phyloP scores from a whole-genome alignment of 1,140 invertebrate species.

The Cydia amplana region DNA sequence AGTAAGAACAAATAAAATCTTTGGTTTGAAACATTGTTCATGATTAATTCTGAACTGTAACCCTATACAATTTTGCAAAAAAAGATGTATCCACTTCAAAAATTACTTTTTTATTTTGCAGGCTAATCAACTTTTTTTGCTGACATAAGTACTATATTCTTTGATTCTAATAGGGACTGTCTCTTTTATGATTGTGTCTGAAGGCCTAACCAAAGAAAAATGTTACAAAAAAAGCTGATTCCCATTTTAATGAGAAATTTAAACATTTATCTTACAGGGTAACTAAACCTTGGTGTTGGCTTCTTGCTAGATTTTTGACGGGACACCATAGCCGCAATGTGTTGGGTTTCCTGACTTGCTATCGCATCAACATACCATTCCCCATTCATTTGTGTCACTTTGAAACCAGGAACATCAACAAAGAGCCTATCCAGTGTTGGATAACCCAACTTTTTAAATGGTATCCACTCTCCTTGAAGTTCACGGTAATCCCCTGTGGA shows the following conservation, averaged over 20 bases:
- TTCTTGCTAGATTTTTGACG: constrained; percentile 80
- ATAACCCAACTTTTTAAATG: constrained; percentile 81
- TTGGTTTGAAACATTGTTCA: too few species aligned
- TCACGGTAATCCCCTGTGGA: constrained; percentile 78
- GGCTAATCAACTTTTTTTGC: too few species aligned
- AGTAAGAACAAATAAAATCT: too few species aligned
- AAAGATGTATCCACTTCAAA: too few species aligned
- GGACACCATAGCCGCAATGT: constrained; percentile 81
- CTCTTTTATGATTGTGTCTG: too few species aligned
- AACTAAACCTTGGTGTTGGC: constrained; percentile 59
- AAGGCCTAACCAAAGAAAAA: too few species aligned
- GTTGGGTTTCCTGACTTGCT: constrained; percentile 78
- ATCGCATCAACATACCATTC: constrained; percentile 79
- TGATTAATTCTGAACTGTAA: too few species aligned
- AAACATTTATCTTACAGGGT: constrained; percentile 57
- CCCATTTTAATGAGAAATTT: not conserved
- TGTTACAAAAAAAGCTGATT: not conserved
- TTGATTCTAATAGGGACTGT: too few species aligned
- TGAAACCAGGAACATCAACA: constrained; percentile 77
- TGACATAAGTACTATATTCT: too few species aligned
- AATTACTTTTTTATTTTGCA: too few species aligned
- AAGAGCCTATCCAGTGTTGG: constrained; percentile 80
- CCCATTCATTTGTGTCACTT: constrained; percentile 65
- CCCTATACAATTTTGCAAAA: too few species aligned
- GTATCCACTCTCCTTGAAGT: constrained; percentile 81